phyloP scores from a whole-genome alignment of 2,113 vertebrate species.

The Manacus vitellinus region DNA sequence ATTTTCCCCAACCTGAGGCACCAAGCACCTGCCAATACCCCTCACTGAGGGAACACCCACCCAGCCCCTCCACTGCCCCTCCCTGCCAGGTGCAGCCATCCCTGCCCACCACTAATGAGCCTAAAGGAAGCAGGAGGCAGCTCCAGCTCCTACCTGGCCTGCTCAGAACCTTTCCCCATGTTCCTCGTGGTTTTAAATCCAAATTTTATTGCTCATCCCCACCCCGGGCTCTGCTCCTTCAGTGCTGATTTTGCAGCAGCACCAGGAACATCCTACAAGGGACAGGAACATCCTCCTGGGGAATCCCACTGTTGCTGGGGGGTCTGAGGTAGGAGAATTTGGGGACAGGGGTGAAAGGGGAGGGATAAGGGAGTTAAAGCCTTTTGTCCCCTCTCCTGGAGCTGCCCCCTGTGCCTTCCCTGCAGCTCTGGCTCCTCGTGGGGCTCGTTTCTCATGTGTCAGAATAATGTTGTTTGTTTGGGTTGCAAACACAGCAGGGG shows the following conservation, averaged over 20 bases:
- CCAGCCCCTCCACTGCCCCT: not conserved
- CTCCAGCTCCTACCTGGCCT: not conserved
- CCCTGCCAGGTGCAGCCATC: not conserved
- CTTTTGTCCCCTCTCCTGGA: not conserved
- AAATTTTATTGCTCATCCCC: not conserved
- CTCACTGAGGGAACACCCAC: not conserved
- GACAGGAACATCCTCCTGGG: fast-evolving
- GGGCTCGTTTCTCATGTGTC: not conserved
- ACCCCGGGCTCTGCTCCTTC: fast-evolving
- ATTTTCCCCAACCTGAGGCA: not conserved
- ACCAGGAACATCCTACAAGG: fast-evolving
- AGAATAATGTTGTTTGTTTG: not conserved
- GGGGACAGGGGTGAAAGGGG: fast-evolving
- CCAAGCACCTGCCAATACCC: not conserved
- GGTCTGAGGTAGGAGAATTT: not conserved
- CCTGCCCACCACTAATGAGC: not conserved
- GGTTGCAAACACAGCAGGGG: not conserved
- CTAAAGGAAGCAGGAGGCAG: not conserved
- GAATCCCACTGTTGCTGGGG: not conserved
- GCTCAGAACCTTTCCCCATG: not conserved
- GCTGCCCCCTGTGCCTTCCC: not conserved
- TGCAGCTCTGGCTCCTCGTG: fast-evolving
- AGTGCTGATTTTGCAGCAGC: fast-evolving
- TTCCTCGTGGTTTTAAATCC: not conserved
- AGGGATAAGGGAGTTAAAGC: not conserved